A percentile compares a stretch with the other conserved stretches of the same genome.
Conservation (phyloP, 2,888 invertebrate species). For the Drosophila dives region DNA sequence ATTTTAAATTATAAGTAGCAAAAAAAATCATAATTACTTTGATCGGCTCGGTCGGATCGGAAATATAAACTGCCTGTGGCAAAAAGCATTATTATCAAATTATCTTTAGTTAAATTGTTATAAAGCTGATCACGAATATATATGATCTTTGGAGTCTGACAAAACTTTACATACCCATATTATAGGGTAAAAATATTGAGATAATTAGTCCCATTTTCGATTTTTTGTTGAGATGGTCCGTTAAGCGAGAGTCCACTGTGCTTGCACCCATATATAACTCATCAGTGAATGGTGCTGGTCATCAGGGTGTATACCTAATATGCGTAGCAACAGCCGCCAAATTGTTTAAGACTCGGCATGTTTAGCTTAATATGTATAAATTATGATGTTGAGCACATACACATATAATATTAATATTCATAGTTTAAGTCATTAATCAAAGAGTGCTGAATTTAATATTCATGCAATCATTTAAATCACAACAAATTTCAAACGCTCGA, state of each 20-base stretch:
- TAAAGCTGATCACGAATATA: neutral
- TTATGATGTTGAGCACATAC: conserved; percentile 11
- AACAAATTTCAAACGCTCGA: neutral
- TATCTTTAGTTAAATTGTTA: neutral
- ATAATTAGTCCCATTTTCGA: neutral
- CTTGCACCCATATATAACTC: neutral
- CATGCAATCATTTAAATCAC: conserved; percentile 16
- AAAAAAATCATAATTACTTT: no score
- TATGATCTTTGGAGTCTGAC: neutral
- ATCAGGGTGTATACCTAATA: conserved; percentile 51
- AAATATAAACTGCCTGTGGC: neutral
- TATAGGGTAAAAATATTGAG: neutral
- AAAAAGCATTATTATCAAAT: neutral
- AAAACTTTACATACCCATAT: neutral
- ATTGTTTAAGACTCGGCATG: conserved; percentile 22
- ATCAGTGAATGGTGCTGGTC: conserved; percentile 1
- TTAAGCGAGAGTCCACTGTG: neutral
- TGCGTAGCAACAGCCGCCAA: conserved; percentile 15
- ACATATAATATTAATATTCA: neutral
- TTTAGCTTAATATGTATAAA: conserved; percentile 26
- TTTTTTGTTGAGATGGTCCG: neutral
- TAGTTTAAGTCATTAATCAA: conserved; percentile 18
- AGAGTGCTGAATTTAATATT: conserved; percentile 29
- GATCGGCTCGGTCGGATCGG: neutral
- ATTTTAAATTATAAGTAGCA: no score